Evolutionary conservation across 2,113 vertebrate species (phyloP).

Genomic region (Carassius carassius): DNA sequence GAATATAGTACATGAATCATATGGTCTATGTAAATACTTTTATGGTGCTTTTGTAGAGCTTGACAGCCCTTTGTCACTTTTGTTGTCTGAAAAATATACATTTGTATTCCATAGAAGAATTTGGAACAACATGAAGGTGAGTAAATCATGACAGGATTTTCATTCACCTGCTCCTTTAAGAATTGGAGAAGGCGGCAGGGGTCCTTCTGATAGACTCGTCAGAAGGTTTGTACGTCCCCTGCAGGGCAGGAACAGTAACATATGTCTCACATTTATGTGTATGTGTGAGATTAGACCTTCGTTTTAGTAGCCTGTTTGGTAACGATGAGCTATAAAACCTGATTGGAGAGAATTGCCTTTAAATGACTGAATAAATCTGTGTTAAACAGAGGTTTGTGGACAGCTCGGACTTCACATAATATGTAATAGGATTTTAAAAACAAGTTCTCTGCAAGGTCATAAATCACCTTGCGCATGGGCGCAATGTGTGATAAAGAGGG

Average conservation of each 20-base stretch:
- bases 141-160: background rate
- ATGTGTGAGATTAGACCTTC: constrained; percentile 24
- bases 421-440: constrained; percentile 14
- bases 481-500: background rate
- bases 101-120: constrained; percentile 9
- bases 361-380: constrained; percentile 1
- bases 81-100: background rate
- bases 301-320: background rate
- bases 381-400: constrained; percentile 7
- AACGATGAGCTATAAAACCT: background rate
- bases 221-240: constrained; percentile 26
- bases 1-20: background rate
- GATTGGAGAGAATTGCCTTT: constrained; percentile 13
- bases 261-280: constrained; percentile 51
- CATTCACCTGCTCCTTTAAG: background rate
- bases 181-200: background rate
- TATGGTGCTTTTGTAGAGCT: background rate
- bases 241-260: constrained; percentile 39
- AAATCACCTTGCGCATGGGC: background rate
- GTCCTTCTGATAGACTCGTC: constrained; percentile 33
- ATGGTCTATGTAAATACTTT: background rate
- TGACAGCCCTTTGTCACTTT: background rate
- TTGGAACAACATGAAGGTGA: background rate
- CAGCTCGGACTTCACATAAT: constrained; percentile 5
- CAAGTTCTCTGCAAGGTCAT: background rate